Percentiles rank a stretch among this genome's conserved stretches.
Evolutionary conservation across 1,140 invertebrate species (phyloP).

Genomic region (Sycophaga agraensis): DNA sequence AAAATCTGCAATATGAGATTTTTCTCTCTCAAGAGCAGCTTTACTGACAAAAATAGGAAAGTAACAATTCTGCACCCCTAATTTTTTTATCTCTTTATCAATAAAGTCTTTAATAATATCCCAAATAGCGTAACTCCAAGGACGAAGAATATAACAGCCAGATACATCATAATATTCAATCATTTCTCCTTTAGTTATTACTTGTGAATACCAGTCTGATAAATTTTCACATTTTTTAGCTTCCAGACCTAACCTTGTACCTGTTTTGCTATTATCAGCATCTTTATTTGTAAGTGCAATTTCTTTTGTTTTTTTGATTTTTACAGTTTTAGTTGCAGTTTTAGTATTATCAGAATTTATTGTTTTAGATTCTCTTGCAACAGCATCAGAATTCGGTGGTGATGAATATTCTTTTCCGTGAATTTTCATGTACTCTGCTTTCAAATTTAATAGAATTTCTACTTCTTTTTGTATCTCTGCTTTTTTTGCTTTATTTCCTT

Average conservation of each 20-base stretch:
- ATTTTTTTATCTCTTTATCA: slow-evolving; percentile 84
- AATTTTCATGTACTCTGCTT: slow-evolving; percentile 75
- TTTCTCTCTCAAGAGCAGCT: slow-evolving; percentile 90
- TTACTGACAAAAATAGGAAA: slow-evolving; percentile 95
- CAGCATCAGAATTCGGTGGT: neutral
- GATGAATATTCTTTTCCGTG: slow-evolving; percentile 62
- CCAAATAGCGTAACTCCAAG: slow-evolving; percentile 98
- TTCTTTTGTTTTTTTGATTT: neutral
- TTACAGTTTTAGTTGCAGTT: neutral
- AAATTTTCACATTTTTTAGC: slow-evolving; percentile 91
- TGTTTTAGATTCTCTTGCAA: slow-evolving; percentile 3
- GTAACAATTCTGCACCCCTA: slow-evolving; percentile 96
- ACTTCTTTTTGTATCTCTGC: slow-evolving; percentile 35
- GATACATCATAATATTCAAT: slow-evolving; percentile 99
- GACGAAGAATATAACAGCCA: slow-evolving; percentile 96
- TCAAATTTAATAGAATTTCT: slow-evolving; percentile 68
- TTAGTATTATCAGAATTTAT: neutral
- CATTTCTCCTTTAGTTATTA: slow-evolving; percentile 97
- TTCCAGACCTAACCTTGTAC: slow-evolving; percentile 91
- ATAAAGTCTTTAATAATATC: slow-evolving; percentile 89
- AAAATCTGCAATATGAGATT: slow-evolving; percentile 96
- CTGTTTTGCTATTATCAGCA: slow-evolving; percentile 68
- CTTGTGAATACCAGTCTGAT: slow-evolving; percentile 98
- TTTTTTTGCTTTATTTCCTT: slow-evolving; percentile 34
- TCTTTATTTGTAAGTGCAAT: neutral